Percentiles rank a stretch among this genome's conserved stretches.
These are phyloP conservation scores for Caracal caracal DNA, from an alignment of 2,113 vertebrate species.

Conservation along the genomic window DNA sequence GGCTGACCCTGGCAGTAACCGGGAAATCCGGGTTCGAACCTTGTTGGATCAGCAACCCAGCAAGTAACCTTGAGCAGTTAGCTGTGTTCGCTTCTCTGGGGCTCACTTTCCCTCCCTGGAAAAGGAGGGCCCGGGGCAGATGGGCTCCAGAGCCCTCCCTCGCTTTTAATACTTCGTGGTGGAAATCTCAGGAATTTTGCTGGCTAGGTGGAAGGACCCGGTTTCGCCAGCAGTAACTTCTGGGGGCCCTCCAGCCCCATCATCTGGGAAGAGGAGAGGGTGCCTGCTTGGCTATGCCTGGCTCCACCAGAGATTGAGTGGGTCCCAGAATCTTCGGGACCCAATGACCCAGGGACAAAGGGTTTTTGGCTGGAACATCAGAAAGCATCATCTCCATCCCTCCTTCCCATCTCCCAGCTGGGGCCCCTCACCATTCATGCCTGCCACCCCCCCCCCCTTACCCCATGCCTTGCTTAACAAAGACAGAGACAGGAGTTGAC, in stretches of 20 bases:
- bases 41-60: neutral
- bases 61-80: neutral
- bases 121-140: accelerated
- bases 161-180: neutral
- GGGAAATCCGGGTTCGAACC: neutral
- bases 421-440: constrained; percentile 68
- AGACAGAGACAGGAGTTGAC: constrained; percentile 85
- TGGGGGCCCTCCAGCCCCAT: too few species aligned
- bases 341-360: neutral
- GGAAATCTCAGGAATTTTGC: neutral
- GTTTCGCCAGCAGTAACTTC: neutral
- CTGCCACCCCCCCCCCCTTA: neutral
- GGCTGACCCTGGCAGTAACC: accelerated
- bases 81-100: accelerated
- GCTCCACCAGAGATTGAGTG: accelerated
- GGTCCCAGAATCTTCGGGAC: neutral
- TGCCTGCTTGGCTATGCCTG: accelerated
- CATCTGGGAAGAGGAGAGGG: neutral
- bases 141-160: neutral
- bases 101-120: neutral
- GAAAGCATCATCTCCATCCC: neutral
- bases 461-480: constrained; percentile 86
- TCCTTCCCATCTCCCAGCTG: constrained; percentile 57
- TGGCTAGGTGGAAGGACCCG: neutral
- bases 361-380: neutral